Base-by-base conservation (phyloP, 2,888 invertebrate genomes). In the Unio delphinus region DNA sequence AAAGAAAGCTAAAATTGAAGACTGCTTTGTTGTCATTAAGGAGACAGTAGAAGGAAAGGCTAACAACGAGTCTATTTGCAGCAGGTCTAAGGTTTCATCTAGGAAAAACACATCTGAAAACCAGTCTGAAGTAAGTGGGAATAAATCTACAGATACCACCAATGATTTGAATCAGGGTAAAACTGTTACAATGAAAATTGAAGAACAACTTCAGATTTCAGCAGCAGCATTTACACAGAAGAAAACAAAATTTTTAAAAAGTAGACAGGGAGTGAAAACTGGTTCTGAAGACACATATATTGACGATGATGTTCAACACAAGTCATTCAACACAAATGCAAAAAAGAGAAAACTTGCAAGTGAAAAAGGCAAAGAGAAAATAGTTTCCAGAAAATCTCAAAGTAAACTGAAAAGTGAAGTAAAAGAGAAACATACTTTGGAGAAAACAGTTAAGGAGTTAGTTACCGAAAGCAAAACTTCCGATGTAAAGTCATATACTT, bases 221-320 rank as follows among this genome's bases (percentile, higher is more conserved):
- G 11, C 34, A 30, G 34, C 34, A 34, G 6, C 34, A 34, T 34
- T 65, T 28, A 18, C 55, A 54, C 55, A 64, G 63, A 18, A 34
- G 8, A 60, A 28, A 61, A 28, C n/a, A 26, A 61, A 61, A 61
- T 34, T 8, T 61, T 11, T 20, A 28, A 30, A 8, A 20, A 30
- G n/a, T 61, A 56, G 64, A 20, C 55, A 64, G 6, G 57, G 57
- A 20, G 28, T n/a, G 20, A 64, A 64, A 17, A 64, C 61, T 61
- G 69, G 67, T 59, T 45, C 68, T 26, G 68, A 55, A 26, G 62
- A 60, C 55, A 68, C 66, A n/a, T 70, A 74, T 61, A 71, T 67
- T 71, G 74, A 74, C 64, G 30, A 23, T 11, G 23, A 23, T n/a
- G 59, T 59, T n/a, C 55, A 23, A 23, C n/a, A 54, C 54, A 20